Evolutionary conservation across 2,113 vertebrate genomes (phyloP), one percentile per base, ranked within the genome.

Genomic region (Epinephelus moara): DNA sequence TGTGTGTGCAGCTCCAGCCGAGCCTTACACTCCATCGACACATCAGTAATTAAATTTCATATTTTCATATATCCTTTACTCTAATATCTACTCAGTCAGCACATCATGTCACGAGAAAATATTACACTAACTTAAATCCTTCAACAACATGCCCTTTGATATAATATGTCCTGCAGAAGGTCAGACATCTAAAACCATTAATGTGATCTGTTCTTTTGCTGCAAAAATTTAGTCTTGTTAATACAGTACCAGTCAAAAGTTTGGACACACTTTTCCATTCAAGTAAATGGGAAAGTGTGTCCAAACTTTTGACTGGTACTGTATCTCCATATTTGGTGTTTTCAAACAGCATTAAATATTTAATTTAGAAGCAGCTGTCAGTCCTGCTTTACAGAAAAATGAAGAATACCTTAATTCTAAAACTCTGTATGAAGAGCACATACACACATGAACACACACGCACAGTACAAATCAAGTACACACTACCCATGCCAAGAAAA

Each of bases 11-110:
- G 72, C 89, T 87, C 85, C 89, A 88, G 61, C 19, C 4, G 79
- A 87, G 73, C 91, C 87, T 57, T 85, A 74, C 87, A 85, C 91
- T 87, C 89, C 88, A 79, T 85, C 49, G 45, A 45, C 30, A 30
- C 53, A 45, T 49, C 69, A 18, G 27, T 37, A 6, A 66, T 53
- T 66, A 3, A 3, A 3, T 49, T 23, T 30, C 17, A 57, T 4
- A 40, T 55, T 45, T 57, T 72, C 21, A 30, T 40, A 8, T 69
- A 6, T 21, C 30, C 30, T 52, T 63, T n/a, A 27, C 9, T 56
- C 3, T 4, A 21, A 52, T 15, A 59, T 67, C 15, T 49, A 49
- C 21, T 59, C 17, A 52, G 57, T 57, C 59, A 40, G 30, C 14
- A 68, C 42, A 52, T 55, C 8, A 50, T 4, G 15, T 55, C 74